Base-by-base conservation (phyloP, 2,797 vertebrate species). In the Eidolon dupreanum region DNA sequence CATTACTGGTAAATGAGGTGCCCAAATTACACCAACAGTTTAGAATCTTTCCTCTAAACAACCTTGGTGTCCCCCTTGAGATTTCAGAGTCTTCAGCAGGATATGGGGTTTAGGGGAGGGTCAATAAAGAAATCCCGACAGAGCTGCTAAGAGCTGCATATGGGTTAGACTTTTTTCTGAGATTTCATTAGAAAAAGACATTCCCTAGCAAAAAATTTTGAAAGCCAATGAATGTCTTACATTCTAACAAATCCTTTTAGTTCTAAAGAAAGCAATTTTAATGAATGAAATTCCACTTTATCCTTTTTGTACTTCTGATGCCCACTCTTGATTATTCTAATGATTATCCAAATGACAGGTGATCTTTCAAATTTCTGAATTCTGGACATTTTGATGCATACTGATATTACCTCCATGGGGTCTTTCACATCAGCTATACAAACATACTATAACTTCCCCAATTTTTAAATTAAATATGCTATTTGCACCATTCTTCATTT, bases 221-320 rank as follows among this genome's bases (percentile, higher is more conserved):
- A 71, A 75, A 57, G 22, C 2, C 55, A 83, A 51, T 2, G 0
- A 43, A 53, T 83, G 51, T 51, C 41, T 86, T 31, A 66, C 0
- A n/a, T 78, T 78, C 49, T 89, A 5, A 83, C 17, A 46, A 65
- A 38, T 66, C 38, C 53, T 89, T 55, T n/a, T 1, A 70, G 10
- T 41, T 93, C 75, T 75, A 70, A 81, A 79, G 82, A 88, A 68
- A 68, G 8, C 11, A 68, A 90, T 57, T 71, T 90, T 66, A 22
- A 88, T 93, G 77, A 85, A 91, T 88, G 8, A 87, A 94, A 93
- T 90, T 22, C 24, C n/a, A 57, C 20, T 46, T 36, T 68, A 90
- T 53, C 20, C 19, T 89, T 75, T 28, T 31, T 5, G 13, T 63
- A 66, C 13, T 79, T 96, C 49, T 24, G 26, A 20, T 16, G 9